These are phyloP conservation scores for Platalea minor DNA, from an alignment of 2,797 vertebrate genomes.

Conservation along the genomic window DNA sequence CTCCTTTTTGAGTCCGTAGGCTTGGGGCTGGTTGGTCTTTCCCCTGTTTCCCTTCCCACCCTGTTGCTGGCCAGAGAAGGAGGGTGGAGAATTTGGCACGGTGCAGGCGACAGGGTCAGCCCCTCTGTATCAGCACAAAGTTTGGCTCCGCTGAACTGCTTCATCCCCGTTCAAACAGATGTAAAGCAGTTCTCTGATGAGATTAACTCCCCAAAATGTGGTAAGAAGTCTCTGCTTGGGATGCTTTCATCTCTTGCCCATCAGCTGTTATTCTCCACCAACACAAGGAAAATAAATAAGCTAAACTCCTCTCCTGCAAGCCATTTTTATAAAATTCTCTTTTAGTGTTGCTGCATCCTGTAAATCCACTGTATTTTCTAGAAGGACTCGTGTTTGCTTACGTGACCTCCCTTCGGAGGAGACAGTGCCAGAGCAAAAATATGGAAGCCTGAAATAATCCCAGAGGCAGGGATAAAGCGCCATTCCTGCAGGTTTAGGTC, in stretches of 20 bases:
- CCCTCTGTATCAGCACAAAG: not conserved
- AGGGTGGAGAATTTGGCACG: not conserved
- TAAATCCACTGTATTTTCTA: not conserved
- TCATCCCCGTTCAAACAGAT: not conserved
- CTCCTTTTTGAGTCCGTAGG: not conserved
- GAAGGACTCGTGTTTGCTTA: not conserved
- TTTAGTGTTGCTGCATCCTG: rapidly evolving
- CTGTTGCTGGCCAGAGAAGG: not conserved
- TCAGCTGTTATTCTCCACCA: constrained; percentile 14
- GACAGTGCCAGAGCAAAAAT: not conserved
- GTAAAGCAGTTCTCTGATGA: not conserved
- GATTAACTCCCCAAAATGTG: not conserved
- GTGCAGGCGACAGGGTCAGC: not conserved
- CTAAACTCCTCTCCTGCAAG: not conserved
- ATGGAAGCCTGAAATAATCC: not conserved
- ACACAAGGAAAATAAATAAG: not conserved
- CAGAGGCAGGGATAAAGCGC: not conserved
- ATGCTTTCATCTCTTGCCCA: constrained; percentile 26
- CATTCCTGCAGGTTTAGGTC: not conserved
- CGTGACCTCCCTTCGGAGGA: not conserved
- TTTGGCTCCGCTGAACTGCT: not conserved
- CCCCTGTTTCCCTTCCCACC: not conserved
- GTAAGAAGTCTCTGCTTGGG: not conserved
- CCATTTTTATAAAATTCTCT: not conserved
- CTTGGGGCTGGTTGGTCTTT: not conserved